These are phyloP conservation scores for Drosophila mojavensis DNA, from an alignment of 1,140 invertebrate species.

Conservation along the genomic window DNA sequence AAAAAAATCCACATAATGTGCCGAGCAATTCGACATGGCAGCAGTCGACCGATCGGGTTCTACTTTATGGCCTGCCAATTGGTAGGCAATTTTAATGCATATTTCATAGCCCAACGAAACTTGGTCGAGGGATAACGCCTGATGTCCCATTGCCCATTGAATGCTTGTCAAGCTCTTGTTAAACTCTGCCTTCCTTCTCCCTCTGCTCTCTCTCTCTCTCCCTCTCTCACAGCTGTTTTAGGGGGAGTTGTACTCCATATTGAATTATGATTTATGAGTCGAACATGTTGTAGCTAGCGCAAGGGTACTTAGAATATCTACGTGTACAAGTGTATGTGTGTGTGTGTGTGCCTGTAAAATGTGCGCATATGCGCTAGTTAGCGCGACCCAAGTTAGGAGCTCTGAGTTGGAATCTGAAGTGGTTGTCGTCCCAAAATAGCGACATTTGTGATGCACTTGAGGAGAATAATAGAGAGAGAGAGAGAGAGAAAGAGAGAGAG, in stretches of 20 bases:
- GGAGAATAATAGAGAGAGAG: conserved; percentile 7
- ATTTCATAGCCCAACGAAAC: conserved; percentile 65
- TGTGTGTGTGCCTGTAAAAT: conserved; percentile 52
- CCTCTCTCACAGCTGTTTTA: neutral
- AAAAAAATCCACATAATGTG: conserved; percentile 50
- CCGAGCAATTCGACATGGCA: conserved; percentile 56
- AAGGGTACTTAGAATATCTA: conserved; percentile 65
- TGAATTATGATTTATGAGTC: conserved; percentile 81
- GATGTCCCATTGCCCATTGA: conserved; percentile 53
- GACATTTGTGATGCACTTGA: conserved; percentile 75
- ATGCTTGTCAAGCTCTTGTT: conserved; percentile 62
- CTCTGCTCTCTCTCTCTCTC: conserved; percentile 7
- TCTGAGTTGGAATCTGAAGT: conserved; percentile 47
- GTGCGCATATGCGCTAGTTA: conserved; percentile 81
- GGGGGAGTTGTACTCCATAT: conserved; percentile 69
- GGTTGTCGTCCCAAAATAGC: conserved; percentile 75
- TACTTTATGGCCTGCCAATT: conserved; percentile 60
- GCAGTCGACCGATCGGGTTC: conserved; percentile 50
- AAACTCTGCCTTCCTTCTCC: conserved; percentile 8
- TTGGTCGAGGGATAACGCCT: conserved; percentile 25
- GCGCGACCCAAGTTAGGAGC: conserved; percentile 45
- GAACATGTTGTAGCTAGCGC: conserved; percentile 70
- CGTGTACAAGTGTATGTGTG: conserved; percentile 8
- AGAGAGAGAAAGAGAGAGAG: neutral
- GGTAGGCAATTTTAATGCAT: conserved; percentile 76